Conservation (phyloP, 2,888 invertebrate genomes). For the Rotaria magnacalcarata region DNA sequence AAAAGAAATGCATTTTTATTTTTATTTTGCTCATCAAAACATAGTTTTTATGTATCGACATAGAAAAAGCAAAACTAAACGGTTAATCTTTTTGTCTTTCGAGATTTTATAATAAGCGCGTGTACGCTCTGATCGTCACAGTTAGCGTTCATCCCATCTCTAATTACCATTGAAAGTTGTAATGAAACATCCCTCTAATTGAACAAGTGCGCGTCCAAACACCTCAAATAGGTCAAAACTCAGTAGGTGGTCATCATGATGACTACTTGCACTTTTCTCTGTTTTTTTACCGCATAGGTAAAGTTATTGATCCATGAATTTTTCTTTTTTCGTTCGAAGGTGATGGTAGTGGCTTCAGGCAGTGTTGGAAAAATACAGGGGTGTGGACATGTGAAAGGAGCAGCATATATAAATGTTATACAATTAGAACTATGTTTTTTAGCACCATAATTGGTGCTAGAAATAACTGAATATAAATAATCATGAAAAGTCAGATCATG, state of each 20-base stretch:
- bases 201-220: constrained; percentile 31
- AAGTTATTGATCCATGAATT: constrained; percentile 19
- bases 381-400: constrained; percentile 23
- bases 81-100: background rate
- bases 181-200: constrained; percentile 26
- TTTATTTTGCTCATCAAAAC: background rate
- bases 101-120: constrained; percentile 5
- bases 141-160: constrained; percentile 1
- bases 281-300: constrained; percentile 22
- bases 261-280: background rate
- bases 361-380: background rate
- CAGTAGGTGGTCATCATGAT: constrained; percentile 20
- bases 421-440: constrained; percentile 14
- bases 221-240: constrained; percentile 21
- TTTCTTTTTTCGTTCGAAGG: background rate
- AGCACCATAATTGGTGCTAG: background rate
- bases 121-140: constrained; percentile 31
- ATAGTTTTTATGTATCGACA: background rate
- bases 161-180: background rate
- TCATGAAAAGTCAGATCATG: background rate
- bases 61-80: background rate
- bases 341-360: background rate
- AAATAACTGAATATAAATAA: background rate
- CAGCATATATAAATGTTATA: constrained; percentile 14
- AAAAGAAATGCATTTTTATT: background rate